Base-by-base conservation (phyloP, 2,113 vertebrate species). In the Xenotilapia caudafasciata region DNA sequence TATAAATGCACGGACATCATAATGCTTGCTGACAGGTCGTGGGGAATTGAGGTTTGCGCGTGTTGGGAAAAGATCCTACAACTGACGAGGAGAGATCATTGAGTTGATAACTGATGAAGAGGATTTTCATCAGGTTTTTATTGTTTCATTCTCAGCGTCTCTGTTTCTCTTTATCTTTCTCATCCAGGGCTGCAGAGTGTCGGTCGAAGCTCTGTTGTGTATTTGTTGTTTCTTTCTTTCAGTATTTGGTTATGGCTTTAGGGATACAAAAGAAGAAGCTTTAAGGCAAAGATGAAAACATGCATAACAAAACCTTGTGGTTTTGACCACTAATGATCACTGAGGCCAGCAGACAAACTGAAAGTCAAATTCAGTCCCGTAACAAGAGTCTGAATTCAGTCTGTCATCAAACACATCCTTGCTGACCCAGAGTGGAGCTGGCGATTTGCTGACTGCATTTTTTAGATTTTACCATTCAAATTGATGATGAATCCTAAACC, bases 31-130 rank as follows among this genome's bases (percentile, higher is more conserved):
- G 83, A 91, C 79, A 85, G 88, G 3, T 21, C 2, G 11, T 42
- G 21, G 56, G 86, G 75, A 86, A 26, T 56, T 83, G 3, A 51
- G 15, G 51, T 77, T 75, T 82, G 60, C 85, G 15, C 73, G 3
- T 82, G 23, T 88, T 88, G 84, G 79, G 26, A 56, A 47, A 83
- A 73, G 8, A 58, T 60, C 11, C 28, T 80, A 28, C 83, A 62
- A 89, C 12, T 35, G 11, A 60, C 21, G 21, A 26, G 21, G 47
- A 33, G 85, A 33, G 8, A 42, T 54, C 19, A 13, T 2, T 26
- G 68, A 19, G 26, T 9, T 83, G 51, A 58, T 45, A 73, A 45
- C 13, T 81, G 53, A 86, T 13, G 54, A 87, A 11, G 4, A 13
- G 6, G 12, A 75, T 55, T 86, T 73, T 82, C 68, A 47, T 40